Base-by-base conservation (phyloP, 2,888 invertebrate species). In the Andricus quercusramuli region DNA sequence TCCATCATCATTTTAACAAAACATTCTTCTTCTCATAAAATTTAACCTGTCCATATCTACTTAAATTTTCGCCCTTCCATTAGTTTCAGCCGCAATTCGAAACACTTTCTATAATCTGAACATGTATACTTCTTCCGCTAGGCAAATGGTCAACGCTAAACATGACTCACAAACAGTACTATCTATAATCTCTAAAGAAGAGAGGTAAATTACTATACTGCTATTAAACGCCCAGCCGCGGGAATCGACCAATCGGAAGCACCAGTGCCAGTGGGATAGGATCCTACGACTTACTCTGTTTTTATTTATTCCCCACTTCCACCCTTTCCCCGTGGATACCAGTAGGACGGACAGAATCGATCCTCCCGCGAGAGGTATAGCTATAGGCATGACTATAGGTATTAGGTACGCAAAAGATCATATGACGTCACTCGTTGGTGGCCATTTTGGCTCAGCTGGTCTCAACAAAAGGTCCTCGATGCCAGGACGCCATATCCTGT, bases 391-490 rank as follows among this genome's bases (percentile, higher is more conserved):
- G 62, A 29, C 25, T 67, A 77, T 44, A 74, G 9, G 74, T 64
- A 78, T 47, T 44, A 56, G 29, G 51, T 47, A 47, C 77, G 77
- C 74, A 78, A 78, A 82, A 86, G 85, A 86, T 88, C 84, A 83
- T 83, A 86, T 90, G 90, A 90, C 90, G 89, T 90, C 89, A 90
- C 83, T 78, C 65, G 77, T 74, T 82, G 83, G 89, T 88, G 91
- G 92, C 92, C 92, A 92, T 92, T 92, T 92, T 92, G 91, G 89
- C 92, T 91, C 91, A 91, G 91, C 91, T 92, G 91, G 90, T 90
- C 83, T 84, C 88, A 86, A 91, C 91, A 91, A 91, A 90, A 88
- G 90, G 85, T 82, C 86, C 84, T 87, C 83, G 89, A 90, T 87
- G 86, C 87, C 85, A 89, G 89, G 88, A 89, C 90, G 91, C 91